Base-by-base conservation (phyloP, 2,113 vertebrate species). In the Nycticryphes semicollaris region DNA sequence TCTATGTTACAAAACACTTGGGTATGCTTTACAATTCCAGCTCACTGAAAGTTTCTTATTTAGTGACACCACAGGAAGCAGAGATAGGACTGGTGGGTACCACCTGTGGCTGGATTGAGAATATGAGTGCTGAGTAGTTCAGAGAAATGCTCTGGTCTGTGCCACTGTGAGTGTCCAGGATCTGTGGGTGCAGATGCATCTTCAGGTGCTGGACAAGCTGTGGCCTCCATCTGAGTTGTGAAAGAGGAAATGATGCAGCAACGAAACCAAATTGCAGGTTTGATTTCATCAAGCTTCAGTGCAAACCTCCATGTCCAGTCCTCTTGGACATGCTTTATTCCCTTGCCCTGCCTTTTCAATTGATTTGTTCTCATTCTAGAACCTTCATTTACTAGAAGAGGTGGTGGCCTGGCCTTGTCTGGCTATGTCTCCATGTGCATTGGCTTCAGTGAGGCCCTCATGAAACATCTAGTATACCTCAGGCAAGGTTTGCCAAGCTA, bases 241-340 rank as follows among this genome's bases (percentile, higher is more conserved):
- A 94, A 94, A 89, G 60, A 91, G 69, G 87, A 94, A 91, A 59
- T 4, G 21, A 88, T 73, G 75, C 48, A 72, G 35, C 48, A 73
- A 91, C 45, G 60, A 62, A 33, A 73, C 39, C 39, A n/a, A 84
- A 83, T 0, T 45, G 48, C 67, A 83, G 14, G 35, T 64, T 35
- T 73, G 45, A 73, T 88, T 88, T 83, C 82, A 85, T 7, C 0
- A 0, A 72, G 43, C 53, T 78, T 56, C 53, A 82, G 2, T 5
- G 53, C 85, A 95, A 90, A 64, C 19, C 27, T 39, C 24, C 70
- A 57, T 1, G 1, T 24, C 23, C 27, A 9, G 20, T 27, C 18
- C 63, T 33, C 13, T 8, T 30, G 15, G 69, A 35, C 9, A 37
- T 1, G 9, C 33, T 54, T 39, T 54, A 33, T 30, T 15, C 8